phyloP scores from a whole-genome alignment of 2,113 vertebrate species.

The Oxyura jamaicensis region DNA sequence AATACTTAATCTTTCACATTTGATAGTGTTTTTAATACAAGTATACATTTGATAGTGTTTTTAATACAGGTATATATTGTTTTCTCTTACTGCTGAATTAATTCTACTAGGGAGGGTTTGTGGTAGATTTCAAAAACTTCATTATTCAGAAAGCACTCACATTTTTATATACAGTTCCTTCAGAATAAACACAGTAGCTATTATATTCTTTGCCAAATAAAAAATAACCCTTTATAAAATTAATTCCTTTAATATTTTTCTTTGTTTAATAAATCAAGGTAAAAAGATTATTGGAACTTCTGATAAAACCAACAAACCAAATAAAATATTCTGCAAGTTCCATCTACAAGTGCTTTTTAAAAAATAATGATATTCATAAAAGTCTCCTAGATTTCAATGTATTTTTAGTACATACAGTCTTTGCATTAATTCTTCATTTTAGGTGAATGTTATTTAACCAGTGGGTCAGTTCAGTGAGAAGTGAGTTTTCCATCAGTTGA shows the following conservation, averaged over 20 bases:
- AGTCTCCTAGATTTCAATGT: neutral
- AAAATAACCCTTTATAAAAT: neutral
- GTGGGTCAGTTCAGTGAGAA: neutral
- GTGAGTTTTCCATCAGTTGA: neutral
- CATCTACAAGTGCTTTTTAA: neutral
- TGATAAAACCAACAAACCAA: neutral
- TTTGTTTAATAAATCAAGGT: constrained; percentile 7
- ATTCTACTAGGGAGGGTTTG: neutral
- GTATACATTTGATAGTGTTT: neutral
- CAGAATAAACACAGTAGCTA: neutral
- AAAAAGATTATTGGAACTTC: neutral
- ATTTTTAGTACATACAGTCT: neutral
- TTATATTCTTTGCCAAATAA: neutral
- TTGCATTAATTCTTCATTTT: neutral
- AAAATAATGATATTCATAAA: neutral
- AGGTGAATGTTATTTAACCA: neutral
- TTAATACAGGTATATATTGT: neutral
- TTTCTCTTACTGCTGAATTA: neutral
- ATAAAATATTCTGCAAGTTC: neutral
- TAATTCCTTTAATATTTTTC: neutral
- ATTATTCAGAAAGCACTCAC: neutral
- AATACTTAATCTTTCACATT: neutral
- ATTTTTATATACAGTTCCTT: neutral
- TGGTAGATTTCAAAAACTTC: neutral
- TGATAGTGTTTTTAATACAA: neutral